phyloP scores from a whole-genome alignment of 2,888 invertebrate species.

The Drosophila paucipuncta region DNA sequence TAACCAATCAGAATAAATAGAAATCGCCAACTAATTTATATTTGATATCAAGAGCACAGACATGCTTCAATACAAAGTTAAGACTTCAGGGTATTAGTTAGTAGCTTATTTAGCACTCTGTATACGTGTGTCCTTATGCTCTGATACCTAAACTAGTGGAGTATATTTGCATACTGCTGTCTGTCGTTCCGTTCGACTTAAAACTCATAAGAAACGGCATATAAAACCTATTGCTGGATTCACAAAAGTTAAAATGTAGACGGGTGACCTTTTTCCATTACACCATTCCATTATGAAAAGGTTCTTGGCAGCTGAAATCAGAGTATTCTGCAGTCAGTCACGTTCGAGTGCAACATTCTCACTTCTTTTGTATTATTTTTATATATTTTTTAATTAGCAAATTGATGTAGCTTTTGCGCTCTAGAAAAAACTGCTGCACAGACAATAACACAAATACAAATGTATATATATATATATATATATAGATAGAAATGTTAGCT shows the following conservation, averaged over 20 bases:
- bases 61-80: neutral
- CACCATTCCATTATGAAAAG: neutral
- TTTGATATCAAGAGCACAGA: neutral
- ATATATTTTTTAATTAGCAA: conserved; percentile 25
- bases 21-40: neutral
- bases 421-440: conserved; percentile 2
- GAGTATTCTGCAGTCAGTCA: neutral
- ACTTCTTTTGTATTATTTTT: neutral
- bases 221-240: neutral
- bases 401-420: conserved; percentile 4
- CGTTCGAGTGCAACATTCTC: neutral
- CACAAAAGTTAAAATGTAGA: neutral
- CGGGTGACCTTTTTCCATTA: neutral
- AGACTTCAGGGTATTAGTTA: neutral
- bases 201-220: neutral
- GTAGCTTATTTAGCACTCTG: neutral
- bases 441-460: neutral
- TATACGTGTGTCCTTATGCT: neutral
- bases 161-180: neutral
- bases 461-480: neutral
- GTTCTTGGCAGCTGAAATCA: neutral
- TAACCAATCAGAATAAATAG: neutral
- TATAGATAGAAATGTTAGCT: neutral
- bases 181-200: neutral
- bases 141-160: neutral